phyloP scores from a whole-genome alignment of 92 coral and sea anemone species.

The Zoanthus sociatus region DNA sequence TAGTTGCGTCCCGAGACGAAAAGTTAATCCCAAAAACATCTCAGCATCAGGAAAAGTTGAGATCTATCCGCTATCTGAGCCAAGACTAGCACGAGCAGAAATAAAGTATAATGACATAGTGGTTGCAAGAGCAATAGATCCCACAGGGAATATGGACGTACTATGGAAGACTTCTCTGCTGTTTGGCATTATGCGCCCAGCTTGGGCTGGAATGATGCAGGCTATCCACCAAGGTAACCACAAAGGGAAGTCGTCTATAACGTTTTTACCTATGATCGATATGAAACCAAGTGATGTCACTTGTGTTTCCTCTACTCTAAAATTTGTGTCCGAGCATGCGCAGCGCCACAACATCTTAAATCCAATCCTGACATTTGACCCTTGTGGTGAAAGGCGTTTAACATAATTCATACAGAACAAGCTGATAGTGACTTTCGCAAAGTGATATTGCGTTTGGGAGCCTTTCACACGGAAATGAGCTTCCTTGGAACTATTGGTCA shows the following conservation, averaged over 20 bases:
- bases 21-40: slow-evolving; percentile 44
- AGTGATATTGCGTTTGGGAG: slow-evolving; percentile 39
- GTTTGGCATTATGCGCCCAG: no score
- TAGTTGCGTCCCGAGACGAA: slow-evolving; percentile 23
- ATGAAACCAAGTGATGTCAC: neutral
- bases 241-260: slow-evolving; percentile 37
- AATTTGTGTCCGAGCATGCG: neutral
- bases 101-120: slow-evolving; percentile 53
- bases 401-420: slow-evolving; percentile 27
- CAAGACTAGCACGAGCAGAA: slow-evolving; percentile 42
- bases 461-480: slow-evolving; percentile 37
- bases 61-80: slow-evolving; percentile 55
- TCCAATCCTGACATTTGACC: slow-evolving; percentile 55
- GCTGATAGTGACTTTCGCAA: slow-evolving; percentile 30
- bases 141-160: no score
- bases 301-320: no score
- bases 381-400: slow-evolving; percentile 55
- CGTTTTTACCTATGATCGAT: neutral
- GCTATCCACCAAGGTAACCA: slow-evolving; percentile 7
- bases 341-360: neutral
- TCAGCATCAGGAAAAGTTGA: slow-evolving; percentile 53
- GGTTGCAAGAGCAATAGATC: no score
- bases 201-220: no score
- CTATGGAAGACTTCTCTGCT: no score
- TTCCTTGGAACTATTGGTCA: slow-evolving; percentile 47